These are phyloP conservation scores for Sebastes kiyomatsui DNA, from an alignment of 2,797 vertebrate species.

Conservation along the genomic window DNA sequence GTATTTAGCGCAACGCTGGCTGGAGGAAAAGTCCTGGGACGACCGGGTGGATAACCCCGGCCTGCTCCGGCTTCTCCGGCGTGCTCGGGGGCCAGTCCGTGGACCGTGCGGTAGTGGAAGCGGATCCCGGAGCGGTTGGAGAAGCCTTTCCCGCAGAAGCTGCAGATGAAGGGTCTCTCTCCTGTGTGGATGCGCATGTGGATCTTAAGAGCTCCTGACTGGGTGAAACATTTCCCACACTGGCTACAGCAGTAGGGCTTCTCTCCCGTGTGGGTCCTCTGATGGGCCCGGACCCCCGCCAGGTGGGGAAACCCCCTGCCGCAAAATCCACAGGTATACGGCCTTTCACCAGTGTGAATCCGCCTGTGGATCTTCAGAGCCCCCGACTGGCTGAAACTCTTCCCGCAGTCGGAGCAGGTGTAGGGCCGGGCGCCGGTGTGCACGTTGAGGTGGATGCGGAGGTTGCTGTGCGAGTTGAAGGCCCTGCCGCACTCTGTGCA, in stretches of 20 bases:
- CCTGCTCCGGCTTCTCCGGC: constrained; percentile 48
- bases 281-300: constrained; percentile 84
- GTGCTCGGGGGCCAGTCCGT: constrained; percentile 72
- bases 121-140: constrained; percentile 84
- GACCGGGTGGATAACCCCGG: constrained; percentile 23
- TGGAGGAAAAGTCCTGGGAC: constrained; percentile 53
- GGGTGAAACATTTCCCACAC: constrained; percentile 87
- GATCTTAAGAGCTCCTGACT: constrained; percentile 86
- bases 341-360: constrained; percentile 85
- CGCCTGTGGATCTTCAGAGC: constrained; percentile 85
- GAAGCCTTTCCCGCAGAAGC: constrained; percentile 82
- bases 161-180: constrained; percentile 83
- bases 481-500: constrained; percentile 82
- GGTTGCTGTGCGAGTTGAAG: constrained; percentile 87
- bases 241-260: constrained; percentile 84
- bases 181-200: constrained; percentile 86
- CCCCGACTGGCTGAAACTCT: constrained; percentile 86
- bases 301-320: constrained; percentile 84
- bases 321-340: constrained; percentile 83
- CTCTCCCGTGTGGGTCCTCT: constrained; percentile 86
- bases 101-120: constrained; percentile 84
- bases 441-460: constrained; percentile 86
- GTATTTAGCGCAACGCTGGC: neutral
- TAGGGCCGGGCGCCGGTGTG: constrained; percentile 85
- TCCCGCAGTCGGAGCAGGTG: constrained; percentile 82